Percentiles rank a stretch among this genome's conserved stretches.
Evolutionary conservation across 2,113 vertebrate genomes (phyloP).

Genomic region (Carassius auratus): DNA sequence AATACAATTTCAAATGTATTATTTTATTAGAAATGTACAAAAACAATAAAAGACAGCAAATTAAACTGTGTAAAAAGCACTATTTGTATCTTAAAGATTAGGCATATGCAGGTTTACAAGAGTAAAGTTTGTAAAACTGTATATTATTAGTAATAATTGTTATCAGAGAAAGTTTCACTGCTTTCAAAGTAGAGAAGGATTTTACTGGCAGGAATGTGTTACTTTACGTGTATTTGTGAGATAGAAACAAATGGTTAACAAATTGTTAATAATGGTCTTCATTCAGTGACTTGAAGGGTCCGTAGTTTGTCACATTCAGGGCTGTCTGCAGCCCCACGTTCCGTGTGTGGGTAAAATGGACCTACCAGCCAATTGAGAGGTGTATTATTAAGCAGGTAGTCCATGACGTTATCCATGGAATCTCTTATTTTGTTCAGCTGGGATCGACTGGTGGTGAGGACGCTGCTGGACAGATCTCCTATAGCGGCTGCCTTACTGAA

Average conservation of each 20-base stretch:
- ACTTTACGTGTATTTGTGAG: neutral
- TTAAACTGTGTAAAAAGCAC: neutral
- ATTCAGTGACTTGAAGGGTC: neutral
- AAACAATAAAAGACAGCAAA: slow-evolving; percentile 18
- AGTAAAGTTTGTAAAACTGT: neutral
- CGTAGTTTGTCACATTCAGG: neutral
- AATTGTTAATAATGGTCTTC: neutral
- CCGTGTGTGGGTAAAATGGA: slow-evolving; percentile 71
- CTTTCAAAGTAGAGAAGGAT: neutral
- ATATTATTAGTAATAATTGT: neutral
- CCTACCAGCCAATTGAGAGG: slow-evolving; percentile 89
- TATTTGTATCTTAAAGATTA: neutral
- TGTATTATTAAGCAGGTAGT: slow-evolving; percentile 89
- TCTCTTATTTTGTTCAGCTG: slow-evolving; percentile 80
- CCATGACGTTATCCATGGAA: slow-evolving; percentile 79
- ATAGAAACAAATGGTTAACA: neutral
- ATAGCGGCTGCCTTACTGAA: slow-evolving; percentile 77
- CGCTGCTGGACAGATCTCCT: slow-evolving; percentile 80
- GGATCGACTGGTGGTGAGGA: slow-evolving; percentile 79
- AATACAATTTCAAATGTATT: neutral
- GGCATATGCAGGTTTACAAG: neutral
- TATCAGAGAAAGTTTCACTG: neutral
- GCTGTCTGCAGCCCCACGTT: neutral
- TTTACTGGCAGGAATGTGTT: slow-evolving; percentile 6
- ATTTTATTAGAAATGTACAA: slow-evolving; percentile 52